phyloP scores from a whole-genome alignment of 1,140 invertebrate species.

The Polypedilum vanderplanki region DNA sequence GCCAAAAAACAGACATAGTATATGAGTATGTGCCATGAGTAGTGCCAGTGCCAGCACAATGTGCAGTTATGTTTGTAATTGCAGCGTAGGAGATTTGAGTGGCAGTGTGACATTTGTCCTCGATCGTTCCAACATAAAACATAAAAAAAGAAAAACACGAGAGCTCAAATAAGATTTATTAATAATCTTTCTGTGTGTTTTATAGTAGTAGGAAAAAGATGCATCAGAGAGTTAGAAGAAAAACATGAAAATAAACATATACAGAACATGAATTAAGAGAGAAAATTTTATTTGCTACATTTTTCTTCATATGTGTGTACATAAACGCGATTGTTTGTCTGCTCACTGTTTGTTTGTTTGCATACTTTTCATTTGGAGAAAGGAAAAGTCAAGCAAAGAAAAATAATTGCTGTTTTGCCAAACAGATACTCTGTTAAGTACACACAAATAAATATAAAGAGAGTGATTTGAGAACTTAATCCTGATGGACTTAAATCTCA shows the following conservation, averaged over 20 bases:
- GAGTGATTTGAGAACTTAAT: background rate
- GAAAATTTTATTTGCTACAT: no score
- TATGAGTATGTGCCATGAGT: background rate
- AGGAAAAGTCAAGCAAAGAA: background rate
- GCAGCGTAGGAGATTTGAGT: background rate
- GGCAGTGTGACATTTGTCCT: conserved; percentile 1
- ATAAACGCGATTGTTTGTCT: background rate
- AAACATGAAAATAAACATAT: background rate
- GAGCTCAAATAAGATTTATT: background rate
- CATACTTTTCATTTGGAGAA: background rate
- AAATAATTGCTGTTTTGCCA: background rate
- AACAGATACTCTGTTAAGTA: background rate
- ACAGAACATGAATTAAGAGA: no score
- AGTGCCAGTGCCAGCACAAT: background rate
- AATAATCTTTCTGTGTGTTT: background rate
- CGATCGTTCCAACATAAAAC: conserved; percentile 4
- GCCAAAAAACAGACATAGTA: background rate
- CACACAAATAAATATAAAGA: no score
- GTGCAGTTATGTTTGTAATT: background rate
- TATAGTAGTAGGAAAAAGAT: background rate
- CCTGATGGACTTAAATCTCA: background rate
- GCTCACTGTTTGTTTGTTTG: background rate
- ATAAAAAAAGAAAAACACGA: background rate
- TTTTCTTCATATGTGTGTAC: background rate
- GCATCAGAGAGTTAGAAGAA: background rate